A percentile compares a stretch with the other conserved stretches of the same genome.
Evolutionary conservation across 2,797 vertebrate genomes (phyloP).

Genomic region (Trachurus trachurus): DNA sequence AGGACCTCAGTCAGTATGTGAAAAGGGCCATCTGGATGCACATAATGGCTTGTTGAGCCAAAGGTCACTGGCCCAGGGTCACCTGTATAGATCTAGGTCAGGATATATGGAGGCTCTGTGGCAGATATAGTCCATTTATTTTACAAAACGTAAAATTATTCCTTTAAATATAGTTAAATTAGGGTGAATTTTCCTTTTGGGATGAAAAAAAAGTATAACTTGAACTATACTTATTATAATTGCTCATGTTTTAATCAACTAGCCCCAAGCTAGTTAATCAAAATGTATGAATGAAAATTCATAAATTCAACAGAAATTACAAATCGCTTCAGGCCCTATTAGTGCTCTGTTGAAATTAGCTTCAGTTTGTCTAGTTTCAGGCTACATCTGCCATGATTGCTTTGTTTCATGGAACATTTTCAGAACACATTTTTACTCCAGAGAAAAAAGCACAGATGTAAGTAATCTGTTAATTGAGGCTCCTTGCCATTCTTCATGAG

Average conservation of each 20-base stretch:
- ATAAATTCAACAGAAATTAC: background rate
- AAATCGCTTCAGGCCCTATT: background rate
- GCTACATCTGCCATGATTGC: background rate
- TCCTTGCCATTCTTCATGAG: background rate
- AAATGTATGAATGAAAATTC: background rate
- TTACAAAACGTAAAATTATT: too few relatives aligned
- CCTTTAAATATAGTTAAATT: too few relatives aligned
- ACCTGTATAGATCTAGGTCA: too few relatives aligned
- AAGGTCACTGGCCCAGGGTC: too few relatives aligned
- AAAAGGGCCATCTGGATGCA: too few relatives aligned
- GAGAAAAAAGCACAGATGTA: background rate
- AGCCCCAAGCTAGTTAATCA: background rate
- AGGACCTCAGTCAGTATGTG: background rate
- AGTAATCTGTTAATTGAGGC: background rate
- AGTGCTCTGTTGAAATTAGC: constrained; percentile 1
- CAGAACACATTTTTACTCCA: background rate
- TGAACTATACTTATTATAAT: background rate
- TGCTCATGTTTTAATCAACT: background rate
- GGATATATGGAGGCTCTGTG: too few relatives aligned
- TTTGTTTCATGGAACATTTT: background rate
- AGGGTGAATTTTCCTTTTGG: too few relatives aligned
- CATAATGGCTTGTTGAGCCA: too few relatives aligned
- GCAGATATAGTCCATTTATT: too few relatives aligned
- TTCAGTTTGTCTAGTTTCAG: background rate
- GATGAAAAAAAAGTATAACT: background rate